These are phyloP conservation scores for Girardinus metallicus DNA, from an alignment of 2,797 vertebrate genomes.

Conservation along the genomic window DNA sequence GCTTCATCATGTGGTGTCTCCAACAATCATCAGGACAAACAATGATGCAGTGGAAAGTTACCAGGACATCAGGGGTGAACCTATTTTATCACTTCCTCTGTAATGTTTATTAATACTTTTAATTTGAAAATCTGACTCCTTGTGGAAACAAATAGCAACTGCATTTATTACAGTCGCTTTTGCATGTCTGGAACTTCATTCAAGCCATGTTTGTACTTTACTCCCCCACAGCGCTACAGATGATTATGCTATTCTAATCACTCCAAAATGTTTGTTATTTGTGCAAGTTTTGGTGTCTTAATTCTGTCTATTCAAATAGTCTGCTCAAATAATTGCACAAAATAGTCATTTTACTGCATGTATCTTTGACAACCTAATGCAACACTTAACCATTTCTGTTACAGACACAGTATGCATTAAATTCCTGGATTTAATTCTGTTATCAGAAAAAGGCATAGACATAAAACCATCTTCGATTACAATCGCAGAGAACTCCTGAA, in stretches of 20 bases:
- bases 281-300: background rate
- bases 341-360: background rate
- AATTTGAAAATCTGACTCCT: conserved; percentile 35
- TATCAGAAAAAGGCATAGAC: background rate
- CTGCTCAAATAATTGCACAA: background rate
- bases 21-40: conserved; percentile 3
- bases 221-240: background rate
- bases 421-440: conserved; percentile 13
- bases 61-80: background rate
- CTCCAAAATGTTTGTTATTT: background rate
- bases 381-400: conserved; percentile 19
- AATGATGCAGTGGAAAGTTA: conserved; percentile 1
- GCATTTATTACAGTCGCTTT: background rate
- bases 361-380: background rate
- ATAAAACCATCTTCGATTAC: conserved; percentile 56
- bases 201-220: background rate
- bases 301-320: background rate
- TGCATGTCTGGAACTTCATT: background rate
- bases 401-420: conserved; percentile 10
- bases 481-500: conserved; percentile 65
- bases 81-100: background rate
- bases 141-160: conserved; percentile 22
- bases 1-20: background rate
- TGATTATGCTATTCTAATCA: background rate
- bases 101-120: conserved; percentile 1